A percentile compares a stretch with the other conserved stretches of the same genome.
phyloP scores from a whole-genome alignment of 2,797 vertebrate genomes.

The Rhynchotus rufescens region DNA sequence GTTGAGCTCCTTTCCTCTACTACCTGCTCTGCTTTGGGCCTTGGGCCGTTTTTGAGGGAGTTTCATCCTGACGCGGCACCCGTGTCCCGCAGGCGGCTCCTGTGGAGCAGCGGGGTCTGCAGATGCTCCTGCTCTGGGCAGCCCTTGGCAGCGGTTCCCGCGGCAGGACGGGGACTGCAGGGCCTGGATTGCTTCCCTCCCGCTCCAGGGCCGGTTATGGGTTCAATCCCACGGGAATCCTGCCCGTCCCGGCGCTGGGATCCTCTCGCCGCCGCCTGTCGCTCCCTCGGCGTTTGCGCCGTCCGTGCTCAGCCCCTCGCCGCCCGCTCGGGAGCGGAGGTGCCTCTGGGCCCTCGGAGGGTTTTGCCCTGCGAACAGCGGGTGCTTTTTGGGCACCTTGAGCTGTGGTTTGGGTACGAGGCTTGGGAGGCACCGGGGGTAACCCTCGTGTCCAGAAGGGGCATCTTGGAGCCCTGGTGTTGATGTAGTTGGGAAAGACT shows the following conservation, averaged over 20 bases:
- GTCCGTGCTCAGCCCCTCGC: too few species aligned
- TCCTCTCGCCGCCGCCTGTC: not conserved
- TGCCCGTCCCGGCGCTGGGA: not conserved
- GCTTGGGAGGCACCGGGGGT: not conserved
- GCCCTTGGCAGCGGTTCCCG: not conserved
- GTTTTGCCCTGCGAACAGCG: not conserved
- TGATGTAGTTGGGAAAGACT: not conserved
- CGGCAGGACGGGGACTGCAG: too few species aligned
- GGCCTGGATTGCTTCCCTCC: conserved; percentile 22
- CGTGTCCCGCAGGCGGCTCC: too few species aligned
- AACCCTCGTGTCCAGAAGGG: not conserved
- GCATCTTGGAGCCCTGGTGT: not conserved
- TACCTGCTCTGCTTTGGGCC: not conserved
- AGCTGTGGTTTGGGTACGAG: not conserved
- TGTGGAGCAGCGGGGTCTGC: not conserved
- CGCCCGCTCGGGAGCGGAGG: not conserved
- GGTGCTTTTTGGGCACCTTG: not conserved
- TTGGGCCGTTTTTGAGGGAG: not conserved
- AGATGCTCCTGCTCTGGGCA: conserved; percentile 5
- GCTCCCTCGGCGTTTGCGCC: not conserved
- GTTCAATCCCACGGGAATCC: too few species aligned
- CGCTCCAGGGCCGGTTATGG: not conserved
- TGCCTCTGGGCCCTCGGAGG: not conserved
- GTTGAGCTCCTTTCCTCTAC: conserved; percentile 51
- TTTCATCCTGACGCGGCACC: not conserved